A percentile compares a stretch with the other conserved stretches of the same genome.
Conservation (phyloP, 2,888 invertebrate genomes). For the Heteromurus nitidus region DNA sequence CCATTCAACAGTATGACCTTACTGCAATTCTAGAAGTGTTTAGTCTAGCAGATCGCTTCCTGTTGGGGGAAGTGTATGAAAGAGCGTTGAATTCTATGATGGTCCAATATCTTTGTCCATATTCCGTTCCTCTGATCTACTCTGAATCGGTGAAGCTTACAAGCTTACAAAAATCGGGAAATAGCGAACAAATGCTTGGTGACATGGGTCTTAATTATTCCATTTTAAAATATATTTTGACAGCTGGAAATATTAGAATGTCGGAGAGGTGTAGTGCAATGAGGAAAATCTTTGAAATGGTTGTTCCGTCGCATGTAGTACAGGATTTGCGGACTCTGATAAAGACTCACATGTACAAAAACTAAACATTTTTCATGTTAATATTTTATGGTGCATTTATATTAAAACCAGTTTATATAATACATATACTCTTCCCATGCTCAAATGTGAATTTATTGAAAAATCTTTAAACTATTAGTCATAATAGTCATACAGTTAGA, state of each 20-base stretch:
- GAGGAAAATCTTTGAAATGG: slow-evolving; percentile 66
- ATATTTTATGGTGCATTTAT: no score
- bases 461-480: no score
- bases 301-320: slow-evolving; percentile 57
- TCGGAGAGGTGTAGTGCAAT: slow-evolving; percentile 60
- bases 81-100: slow-evolving; percentile 63
- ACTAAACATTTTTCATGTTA: no score
- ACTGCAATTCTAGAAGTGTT: slow-evolving; percentile 63
- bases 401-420: no score
- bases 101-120: slow-evolving; percentile 63
- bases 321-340: slow-evolving; percentile 61
- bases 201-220: slow-evolving; percentile 46
- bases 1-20: slow-evolving; percentile 42
- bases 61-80: slow-evolving; percentile 61
- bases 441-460: no score
- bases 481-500: no score
- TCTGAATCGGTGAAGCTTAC: slow-evolving; percentile 58
- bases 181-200: slow-evolving; percentile 19
- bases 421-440: no score
- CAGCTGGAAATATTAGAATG: slow-evolving; percentile 53
- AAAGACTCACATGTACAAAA: slow-evolving; percentile 59
- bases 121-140: slow-evolving; percentile 68
- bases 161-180: slow-evolving; percentile 51
- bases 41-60: slow-evolving; percentile 61
- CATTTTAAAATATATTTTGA: slow-evolving; percentile 65